Base-by-base conservation (phyloP, 2,113 vertebrate genomes). In the Microtus ochrogaster region DNA sequence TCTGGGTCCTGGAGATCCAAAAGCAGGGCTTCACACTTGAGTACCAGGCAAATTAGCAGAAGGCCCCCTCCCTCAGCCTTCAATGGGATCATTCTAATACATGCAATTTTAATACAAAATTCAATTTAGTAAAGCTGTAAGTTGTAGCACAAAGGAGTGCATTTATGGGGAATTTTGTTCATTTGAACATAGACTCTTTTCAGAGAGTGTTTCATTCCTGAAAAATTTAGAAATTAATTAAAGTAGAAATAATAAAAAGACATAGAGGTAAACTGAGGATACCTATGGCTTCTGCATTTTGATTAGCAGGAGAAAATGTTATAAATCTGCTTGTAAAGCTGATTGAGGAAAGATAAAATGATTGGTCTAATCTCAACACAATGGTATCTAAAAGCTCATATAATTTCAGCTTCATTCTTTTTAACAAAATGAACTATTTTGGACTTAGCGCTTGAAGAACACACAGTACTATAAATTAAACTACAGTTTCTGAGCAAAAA, bases 401-500 rank as follows among this genome's bases (percentile, higher is more conserved):
- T 83, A 88, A n/a, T 47, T 90, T 94, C 68, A 70, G 96, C 97
- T 97, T 97, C 96, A 97, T 97, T 97, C 95, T 96, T 97, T 97
- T 94, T 84, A 97, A 96, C 97, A 97, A 95, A 97, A 96, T 97
- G 90, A 30, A 96, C 85, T 97, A 76, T 2, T 3, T 84, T 95
- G 92, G 84, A 97, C 94, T 96, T 96, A 96, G 95, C 91, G 93
- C 58, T 19, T 82, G 36, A 92, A 96, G 81, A 92, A 96, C 58
- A 96, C 58, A 92, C 96, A 96, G 94, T 55, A 83, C 63, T 92
- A 98, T 97, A 97, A 98, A 97, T 98, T 98, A 97, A 97, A 96
- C 97, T 96, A 94, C 63, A 84, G 85, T 97, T 97, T 98, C 97
- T 96, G 97, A 97, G 96, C 92, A 97, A 96, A 97, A 96, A 96